phyloP scores from a whole-genome alignment of 2,113 vertebrate genomes.

The Heterocephalus glaber region DNA sequence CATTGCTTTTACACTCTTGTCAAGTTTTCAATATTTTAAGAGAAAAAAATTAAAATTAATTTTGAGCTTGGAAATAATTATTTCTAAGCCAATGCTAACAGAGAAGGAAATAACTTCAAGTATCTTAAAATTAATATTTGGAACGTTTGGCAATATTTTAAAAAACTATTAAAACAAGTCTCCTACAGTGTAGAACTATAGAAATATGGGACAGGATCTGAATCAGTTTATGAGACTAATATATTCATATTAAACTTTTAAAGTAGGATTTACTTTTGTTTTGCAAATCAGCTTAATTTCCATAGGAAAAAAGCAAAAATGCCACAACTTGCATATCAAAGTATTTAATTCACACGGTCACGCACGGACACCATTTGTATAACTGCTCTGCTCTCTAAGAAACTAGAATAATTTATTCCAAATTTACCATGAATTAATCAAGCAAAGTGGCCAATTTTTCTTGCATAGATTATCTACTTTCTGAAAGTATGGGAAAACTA shows the following conservation, averaged over 20 bases:
- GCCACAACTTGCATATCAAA: conserved; percentile 29
- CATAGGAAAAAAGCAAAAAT: conserved; percentile 66
- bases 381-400: conserved; percentile 60
- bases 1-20: not conserved
- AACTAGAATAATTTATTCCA: conserved; percentile 35
- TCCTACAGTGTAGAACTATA: conserved; percentile 59
- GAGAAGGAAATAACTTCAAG: conserved; percentile 52
- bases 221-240: conserved; percentile 68
- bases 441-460: not conserved
- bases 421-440: not conserved
- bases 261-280: conserved; percentile 65
- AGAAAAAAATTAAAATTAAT: conserved; percentile 36
- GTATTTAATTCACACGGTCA: conserved; percentile 62
- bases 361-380: conserved; percentile 47
- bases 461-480: not conserved
- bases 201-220: conserved; percentile 61
- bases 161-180: conserved; percentile 56
- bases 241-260: conserved; percentile 69
- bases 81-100: conserved; percentile 30
- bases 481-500: not conserved
- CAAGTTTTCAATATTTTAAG: conserved; percentile 38
- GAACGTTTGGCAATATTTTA: conserved; percentile 54
- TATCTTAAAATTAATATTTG: conserved; percentile 70
- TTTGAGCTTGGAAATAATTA: conserved; percentile 1
- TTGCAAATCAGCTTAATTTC: conserved; percentile 74